Conservation (phyloP, 2,113 vertebrate species). For the Cranoglanis bouderius region DNA sequence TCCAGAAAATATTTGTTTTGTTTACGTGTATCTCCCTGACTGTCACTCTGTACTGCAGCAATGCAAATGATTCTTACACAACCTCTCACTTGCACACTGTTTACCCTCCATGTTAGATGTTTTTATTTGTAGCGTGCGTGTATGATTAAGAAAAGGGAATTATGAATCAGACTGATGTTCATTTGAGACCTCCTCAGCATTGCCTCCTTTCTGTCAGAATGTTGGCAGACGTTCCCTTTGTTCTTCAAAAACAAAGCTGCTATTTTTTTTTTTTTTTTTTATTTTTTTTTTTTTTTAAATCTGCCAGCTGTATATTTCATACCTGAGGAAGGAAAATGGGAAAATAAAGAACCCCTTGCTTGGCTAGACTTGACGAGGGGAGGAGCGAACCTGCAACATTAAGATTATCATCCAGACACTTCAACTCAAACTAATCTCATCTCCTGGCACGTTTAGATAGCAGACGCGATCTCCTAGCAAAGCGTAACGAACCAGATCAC, state of each 20-base stretch:
- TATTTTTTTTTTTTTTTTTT: too few species aligned
- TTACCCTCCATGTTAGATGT: slow-evolving; percentile 59
- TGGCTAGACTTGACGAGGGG: slow-evolving; percentile 14
- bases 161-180: slow-evolving; percentile 63
- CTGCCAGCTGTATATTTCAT: neutral
- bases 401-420: slow-evolving; percentile 54
- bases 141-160: slow-evolving; percentile 60
- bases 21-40: slow-evolving; percentile 51
- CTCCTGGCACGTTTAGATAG: slow-evolving; percentile 54
- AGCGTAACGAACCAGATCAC: slow-evolving; percentile 58
- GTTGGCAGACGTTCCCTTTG: slow-evolving; percentile 64
- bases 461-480: slow-evolving; percentile 54
- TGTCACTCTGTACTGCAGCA: slow-evolving; percentile 56
- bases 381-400: slow-evolving; percentile 56
- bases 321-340: slow-evolving; percentile 29
- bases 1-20: neutral
- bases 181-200: slow-evolving; percentile 48
- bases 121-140: slow-evolving; percentile 64
- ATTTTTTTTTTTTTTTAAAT: neutral
- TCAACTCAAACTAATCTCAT: slow-evolving; percentile 59
- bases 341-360: slow-evolving; percentile 56
- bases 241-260: slow-evolving; percentile 52
- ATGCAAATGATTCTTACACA: slow-evolving; percentile 60
- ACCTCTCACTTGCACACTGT: slow-evolving; percentile 49
- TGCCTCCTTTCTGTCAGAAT: slow-evolving; percentile 59